phyloP scores from a whole-genome alignment of 2,888 invertebrate genomes.

The Suillia variegata region DNA sequence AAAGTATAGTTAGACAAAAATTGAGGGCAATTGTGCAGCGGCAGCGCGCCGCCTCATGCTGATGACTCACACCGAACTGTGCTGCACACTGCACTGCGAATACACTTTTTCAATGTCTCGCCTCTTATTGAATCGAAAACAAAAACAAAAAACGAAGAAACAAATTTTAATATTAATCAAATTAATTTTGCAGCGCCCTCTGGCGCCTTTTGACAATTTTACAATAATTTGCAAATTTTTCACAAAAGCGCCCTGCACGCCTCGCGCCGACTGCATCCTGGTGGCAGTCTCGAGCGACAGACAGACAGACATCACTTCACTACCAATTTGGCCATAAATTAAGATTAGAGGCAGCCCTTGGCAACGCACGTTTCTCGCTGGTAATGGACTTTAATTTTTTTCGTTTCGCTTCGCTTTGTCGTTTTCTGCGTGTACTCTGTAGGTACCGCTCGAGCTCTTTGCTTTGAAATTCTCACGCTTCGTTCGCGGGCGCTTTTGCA shows the following conservation, averaged over 20 bases:
- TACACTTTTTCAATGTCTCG: too few relatives aligned
- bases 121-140: too few relatives aligned
- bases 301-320: not conserved
- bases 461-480: not conserved
- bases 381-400: not conserved
- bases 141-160: too few relatives aligned
- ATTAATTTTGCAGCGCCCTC: not conserved
- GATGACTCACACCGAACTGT: not conserved
- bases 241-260: too few relatives aligned
- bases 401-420: too few relatives aligned
- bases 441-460: too few relatives aligned
- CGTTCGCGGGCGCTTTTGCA: not conserved
- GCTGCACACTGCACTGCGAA: too few relatives aligned
- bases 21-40: conserved; percentile 24
- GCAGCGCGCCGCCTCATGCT: not conserved
- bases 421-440: too few relatives aligned
- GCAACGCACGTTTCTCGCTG: conserved; percentile 43
- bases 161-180: not conserved
- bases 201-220: not conserved
- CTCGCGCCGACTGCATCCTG: too few relatives aligned
- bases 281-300: too few relatives aligned
- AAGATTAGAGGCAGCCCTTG: conserved; percentile 31
- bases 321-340: not conserved
- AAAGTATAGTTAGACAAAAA: too few relatives aligned
- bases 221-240: not conserved